Percentiles rank a stretch among this genome's conserved stretches.
Conservation (phyloP, 2,888 invertebrate species). For the Tetrapedia diversipes region DNA sequence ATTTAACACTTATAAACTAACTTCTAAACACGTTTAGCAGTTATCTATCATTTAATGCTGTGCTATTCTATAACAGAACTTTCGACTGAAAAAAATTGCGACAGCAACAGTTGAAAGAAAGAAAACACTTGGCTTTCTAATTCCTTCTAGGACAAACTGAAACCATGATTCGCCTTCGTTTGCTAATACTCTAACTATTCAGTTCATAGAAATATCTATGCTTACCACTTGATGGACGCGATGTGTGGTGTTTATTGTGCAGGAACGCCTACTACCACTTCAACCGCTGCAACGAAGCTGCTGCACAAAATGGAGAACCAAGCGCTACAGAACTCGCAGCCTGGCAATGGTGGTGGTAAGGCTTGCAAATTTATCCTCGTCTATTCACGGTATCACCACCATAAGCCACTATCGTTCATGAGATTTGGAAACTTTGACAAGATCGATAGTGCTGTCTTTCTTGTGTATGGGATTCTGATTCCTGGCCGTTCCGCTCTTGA, state of each 20-base stretch:
- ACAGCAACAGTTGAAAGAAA: too few species aligned
- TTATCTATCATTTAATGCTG: not conserved
- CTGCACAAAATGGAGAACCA: slow-evolving; percentile 81
- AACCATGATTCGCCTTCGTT: slow-evolving; percentile 3
- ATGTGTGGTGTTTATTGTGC: slow-evolving; percentile 80
- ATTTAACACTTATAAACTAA: too few species aligned
- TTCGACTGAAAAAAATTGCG: not conserved
- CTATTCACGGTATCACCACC: slow-evolving; percentile 68
- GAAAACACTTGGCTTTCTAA: not conserved
- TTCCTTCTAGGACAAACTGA: slow-evolving; percentile 6
- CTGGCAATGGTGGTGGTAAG: slow-evolving; percentile 81
- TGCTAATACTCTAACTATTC: slow-evolving; percentile 35
- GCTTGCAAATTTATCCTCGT: slow-evolving; percentile 65
- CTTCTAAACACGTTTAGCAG: not conserved
- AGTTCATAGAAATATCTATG: slow-evolving; percentile 65
- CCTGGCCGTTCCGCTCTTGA: slow-evolving; percentile 20
- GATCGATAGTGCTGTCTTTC: slow-evolving; percentile 50
- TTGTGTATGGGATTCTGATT: slow-evolving; percentile 42
- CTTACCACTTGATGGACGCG: slow-evolving; percentile 78
- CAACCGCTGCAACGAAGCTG: slow-evolving; percentile 79
- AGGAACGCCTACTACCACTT: slow-evolving; percentile 80
- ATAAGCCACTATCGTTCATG: slow-evolving; percentile 64
- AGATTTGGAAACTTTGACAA: slow-evolving; percentile 69
- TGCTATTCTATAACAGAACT: not conserved
- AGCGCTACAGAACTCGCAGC: slow-evolving; percentile 79